These are phyloP conservation scores for Gnathonemus longibarbis DNA, from an alignment of 2,113 vertebrate species.

Conservation along the genomic window DNA sequence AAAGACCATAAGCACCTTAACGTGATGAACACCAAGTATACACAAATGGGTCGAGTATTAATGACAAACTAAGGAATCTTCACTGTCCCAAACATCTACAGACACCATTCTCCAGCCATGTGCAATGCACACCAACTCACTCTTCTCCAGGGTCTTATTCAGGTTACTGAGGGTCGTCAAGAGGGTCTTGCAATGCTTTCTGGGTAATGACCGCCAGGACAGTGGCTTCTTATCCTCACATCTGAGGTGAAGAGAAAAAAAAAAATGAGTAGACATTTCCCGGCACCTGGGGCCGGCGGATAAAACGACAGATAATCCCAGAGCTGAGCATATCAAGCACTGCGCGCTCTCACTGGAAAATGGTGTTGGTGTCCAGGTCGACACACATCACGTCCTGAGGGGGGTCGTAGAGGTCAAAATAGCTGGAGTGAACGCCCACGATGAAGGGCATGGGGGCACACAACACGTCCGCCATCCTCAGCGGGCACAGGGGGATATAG, in stretches of 20 bases:
- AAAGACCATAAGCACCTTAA: background rate
- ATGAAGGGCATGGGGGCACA: slow-evolving; percentile 93
- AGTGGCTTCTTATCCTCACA: slow-evolving; percentile 80
- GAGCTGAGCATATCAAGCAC: background rate
- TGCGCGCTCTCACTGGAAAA: slow-evolving; percentile 78
- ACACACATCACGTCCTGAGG: slow-evolving; percentile 83
- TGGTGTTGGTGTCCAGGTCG: slow-evolving; percentile 90
- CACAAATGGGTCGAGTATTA: background rate
- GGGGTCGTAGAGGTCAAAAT: slow-evolving; percentile 87
- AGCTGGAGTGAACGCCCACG: slow-evolving; percentile 92
- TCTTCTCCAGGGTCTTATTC: slow-evolving; percentile 80
- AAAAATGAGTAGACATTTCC: background rate
- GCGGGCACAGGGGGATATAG: slow-evolving; percentile 91
- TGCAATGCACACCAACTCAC: slow-evolving; percentile 55
- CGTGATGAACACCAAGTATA: background rate
- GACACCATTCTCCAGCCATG: background rate
- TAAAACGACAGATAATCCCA: background rate
- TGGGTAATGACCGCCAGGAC: slow-evolving; percentile 73
- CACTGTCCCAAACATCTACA: background rate
- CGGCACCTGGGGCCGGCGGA: background rate
- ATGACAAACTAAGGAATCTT: background rate
- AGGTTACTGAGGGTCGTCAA: slow-evolving; percentile 67
- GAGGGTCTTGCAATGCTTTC: slow-evolving; percentile 75
- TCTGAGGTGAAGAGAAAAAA: slow-evolving; percentile 46
- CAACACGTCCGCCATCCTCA: slow-evolving; percentile 85